phyloP scores from a whole-genome alignment of 1,140 invertebrate genomes.

The Eupristina koningsbergeri region DNA sequence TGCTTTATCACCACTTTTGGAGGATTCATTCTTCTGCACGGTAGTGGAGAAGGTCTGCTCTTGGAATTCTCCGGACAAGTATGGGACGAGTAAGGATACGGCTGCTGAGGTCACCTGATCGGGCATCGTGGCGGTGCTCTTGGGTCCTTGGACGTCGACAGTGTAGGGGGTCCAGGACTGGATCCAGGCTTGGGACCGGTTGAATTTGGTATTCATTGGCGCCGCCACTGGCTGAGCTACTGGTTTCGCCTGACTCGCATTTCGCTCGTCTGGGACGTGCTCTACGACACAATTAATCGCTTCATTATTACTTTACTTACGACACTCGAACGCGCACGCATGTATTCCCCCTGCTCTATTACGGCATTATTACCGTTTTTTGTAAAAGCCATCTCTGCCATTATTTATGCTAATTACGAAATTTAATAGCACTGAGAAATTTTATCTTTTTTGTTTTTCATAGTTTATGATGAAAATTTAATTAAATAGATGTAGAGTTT shows the following conservation, averaged over 20 bases:
- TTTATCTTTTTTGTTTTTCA: neutral
- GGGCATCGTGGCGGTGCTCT: neutral
- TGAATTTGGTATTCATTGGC: neutral
- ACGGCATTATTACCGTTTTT: neutral
- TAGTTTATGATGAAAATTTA: neutral
- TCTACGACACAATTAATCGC: slow-evolving; percentile 1
- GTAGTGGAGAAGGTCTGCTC: too few relatives aligned
- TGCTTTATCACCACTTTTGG: neutral
- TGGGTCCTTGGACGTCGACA: neutral
- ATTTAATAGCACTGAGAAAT: neutral
- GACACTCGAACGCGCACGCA: too few relatives aligned
- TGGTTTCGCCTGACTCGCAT: neutral
- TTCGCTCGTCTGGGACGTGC: neutral
- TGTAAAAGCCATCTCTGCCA: neutral
- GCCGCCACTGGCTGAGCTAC: neutral
- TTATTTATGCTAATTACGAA: neutral
- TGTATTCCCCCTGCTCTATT: neutral
- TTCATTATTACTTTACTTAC: neutral
- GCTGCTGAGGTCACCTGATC: neutral
- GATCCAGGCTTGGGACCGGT: slow-evolving; percentile 8
- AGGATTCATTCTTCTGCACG: neutral
- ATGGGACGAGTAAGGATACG: too few relatives aligned
- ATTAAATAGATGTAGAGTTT: neutral
- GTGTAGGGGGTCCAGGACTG: slow-evolving; percentile 32
- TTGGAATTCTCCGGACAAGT: too few relatives aligned